Percentiles rank a stretch among this genome's conserved stretches.
Evolutionary conservation across 1,140 invertebrate species (phyloP).

Genomic region (Diachasmimorpha longicaudata): DNA sequence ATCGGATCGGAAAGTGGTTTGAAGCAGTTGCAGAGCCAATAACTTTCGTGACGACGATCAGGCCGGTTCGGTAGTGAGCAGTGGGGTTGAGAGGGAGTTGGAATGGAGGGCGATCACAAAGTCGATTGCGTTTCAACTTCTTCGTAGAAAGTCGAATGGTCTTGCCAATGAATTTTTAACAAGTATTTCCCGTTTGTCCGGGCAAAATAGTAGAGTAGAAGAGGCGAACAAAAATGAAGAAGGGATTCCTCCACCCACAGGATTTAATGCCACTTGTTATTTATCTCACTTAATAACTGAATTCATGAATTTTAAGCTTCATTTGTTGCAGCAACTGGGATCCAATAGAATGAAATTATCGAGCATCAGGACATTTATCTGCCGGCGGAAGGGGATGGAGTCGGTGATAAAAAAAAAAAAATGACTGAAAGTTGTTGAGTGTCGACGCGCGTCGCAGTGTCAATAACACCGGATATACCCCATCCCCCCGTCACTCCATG

Average conservation of each 20-base stretch:
- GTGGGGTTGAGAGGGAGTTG: too few relatives aligned
- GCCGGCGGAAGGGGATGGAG: neutral
- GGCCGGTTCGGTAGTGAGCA: too few relatives aligned
- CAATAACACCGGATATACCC: neutral
- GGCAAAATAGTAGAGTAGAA: neutral
- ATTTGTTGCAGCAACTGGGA: neutral
- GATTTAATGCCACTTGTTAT: neutral
- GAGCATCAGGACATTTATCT: neutral
- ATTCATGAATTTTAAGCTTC: neutral
- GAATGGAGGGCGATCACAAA: neutral
- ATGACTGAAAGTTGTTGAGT: neutral
- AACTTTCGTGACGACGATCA: slow-evolving; percentile 10
- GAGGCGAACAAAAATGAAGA: neutral
- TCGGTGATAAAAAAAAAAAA: neutral
- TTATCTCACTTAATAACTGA: neutral
- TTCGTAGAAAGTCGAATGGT: neutral
- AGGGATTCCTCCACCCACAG: neutral
- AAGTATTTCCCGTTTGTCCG: neutral
- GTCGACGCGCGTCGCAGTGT: neutral
- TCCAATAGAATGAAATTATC: neutral
- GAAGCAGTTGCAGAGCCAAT: slow-evolving; percentile 16
- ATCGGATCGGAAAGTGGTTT: slow-evolving; percentile 25
- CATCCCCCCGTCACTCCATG: neutral
- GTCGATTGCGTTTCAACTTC: slow-evolving; percentile 9
- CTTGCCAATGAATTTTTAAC: neutral